phyloP scores from a whole-genome alignment of 2,888 invertebrate species.

The Sphaerophoria taeniata region DNA sequence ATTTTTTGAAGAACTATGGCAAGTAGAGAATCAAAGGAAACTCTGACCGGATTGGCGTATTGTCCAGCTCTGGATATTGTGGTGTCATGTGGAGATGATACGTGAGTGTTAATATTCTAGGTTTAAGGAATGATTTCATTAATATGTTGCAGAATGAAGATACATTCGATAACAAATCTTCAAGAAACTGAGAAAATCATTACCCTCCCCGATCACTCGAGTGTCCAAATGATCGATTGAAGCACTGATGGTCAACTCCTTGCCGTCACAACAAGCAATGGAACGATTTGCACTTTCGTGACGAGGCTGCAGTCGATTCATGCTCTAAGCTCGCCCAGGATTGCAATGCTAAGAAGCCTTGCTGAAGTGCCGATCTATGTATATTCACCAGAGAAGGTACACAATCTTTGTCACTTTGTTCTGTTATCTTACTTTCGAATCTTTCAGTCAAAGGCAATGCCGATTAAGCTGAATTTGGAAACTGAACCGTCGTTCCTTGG shows the following conservation, averaged over 20 bases:
- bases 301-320: slow-evolving; percentile 93
- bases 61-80: slow-evolving; percentile 84
- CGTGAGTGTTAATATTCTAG: slow-evolving; percentile 84
- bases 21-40: slow-evolving; percentile 86
- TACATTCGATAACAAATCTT: slow-evolving; percentile 92
- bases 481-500: slow-evolving; percentile 95
- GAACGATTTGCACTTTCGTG: slow-evolving; percentile 91
- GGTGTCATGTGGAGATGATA: slow-evolving; percentile 97
- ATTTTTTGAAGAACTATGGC: slow-evolving; percentile 98
- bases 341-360: slow-evolving; percentile 94
- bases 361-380: slow-evolving; percentile 93
- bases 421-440: slow-evolving; percentile 67
- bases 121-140: not conserved
- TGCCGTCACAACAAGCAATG: slow-evolving; percentile 87
- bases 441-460: slow-evolving; percentile 81
- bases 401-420: not conserved
- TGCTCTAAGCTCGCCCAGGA: slow-evolving; percentile 90
- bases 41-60: slow-evolving; percentile 81
- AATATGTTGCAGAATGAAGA: slow-evolving; percentile 88
- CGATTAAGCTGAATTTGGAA: slow-evolving; percentile 85
- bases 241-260: slow-evolving; percentile 96
- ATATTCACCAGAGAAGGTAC: slow-evolving; percentile 81
- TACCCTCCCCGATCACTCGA: slow-evolving; percentile 88
- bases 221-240: slow-evolving; percentile 90
- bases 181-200: slow-evolving; percentile 91